phyloP scores from a whole-genome alignment of 2,888 invertebrate species.

The Ornithoptera priamus region DNA sequence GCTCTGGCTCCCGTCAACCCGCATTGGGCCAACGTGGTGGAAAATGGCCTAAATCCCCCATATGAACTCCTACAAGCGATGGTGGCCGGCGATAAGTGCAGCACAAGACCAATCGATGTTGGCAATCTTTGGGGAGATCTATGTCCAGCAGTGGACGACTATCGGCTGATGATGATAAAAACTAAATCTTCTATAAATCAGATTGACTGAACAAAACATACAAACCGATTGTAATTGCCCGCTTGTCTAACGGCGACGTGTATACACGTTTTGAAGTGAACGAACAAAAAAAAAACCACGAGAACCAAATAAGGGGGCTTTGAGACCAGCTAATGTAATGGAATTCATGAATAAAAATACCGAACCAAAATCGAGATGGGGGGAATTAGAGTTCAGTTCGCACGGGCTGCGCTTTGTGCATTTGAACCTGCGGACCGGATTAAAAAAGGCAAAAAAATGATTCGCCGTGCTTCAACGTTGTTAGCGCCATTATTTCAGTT shows the following conservation, averaged over 20 bases:
- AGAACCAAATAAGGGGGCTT: slow-evolving; percentile 51
- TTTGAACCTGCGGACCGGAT: slow-evolving; percentile 17
- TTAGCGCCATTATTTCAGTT: slow-evolving; percentile 16
- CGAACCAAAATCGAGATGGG: slow-evolving; percentile 60
- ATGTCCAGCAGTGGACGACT: too few species aligned
- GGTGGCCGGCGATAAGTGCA: too few species aligned
- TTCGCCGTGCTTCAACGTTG: neutral
- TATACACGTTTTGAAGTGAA: slow-evolving; percentile 40
- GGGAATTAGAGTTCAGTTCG: slow-evolving; percentile 55
- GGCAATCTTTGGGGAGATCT: too few species aligned
- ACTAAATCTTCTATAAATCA: too few species aligned
- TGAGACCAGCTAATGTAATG: slow-evolving; percentile 49
- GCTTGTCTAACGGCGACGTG: slow-evolving; percentile 45
- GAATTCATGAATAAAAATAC: slow-evolving; percentile 72
- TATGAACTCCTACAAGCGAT: too few species aligned
- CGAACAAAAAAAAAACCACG: slow-evolving; percentile 39
- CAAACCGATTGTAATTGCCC: slow-evolving; percentile 42
- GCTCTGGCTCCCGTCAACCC: too few species aligned
- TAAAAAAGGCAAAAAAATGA: slow-evolving; percentile 2
- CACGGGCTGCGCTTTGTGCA: slow-evolving; percentile 10
- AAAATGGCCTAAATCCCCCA: too few species aligned
- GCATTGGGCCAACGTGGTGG: too few species aligned
- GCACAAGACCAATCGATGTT: too few species aligned
- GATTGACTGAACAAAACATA: too few species aligned
- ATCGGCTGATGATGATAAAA: too few species aligned